These are phyloP conservation scores for Kobus ellipsiprymnus DNA, from an alignment of 2,113 vertebrate species.

Conservation along the genomic window DNA sequence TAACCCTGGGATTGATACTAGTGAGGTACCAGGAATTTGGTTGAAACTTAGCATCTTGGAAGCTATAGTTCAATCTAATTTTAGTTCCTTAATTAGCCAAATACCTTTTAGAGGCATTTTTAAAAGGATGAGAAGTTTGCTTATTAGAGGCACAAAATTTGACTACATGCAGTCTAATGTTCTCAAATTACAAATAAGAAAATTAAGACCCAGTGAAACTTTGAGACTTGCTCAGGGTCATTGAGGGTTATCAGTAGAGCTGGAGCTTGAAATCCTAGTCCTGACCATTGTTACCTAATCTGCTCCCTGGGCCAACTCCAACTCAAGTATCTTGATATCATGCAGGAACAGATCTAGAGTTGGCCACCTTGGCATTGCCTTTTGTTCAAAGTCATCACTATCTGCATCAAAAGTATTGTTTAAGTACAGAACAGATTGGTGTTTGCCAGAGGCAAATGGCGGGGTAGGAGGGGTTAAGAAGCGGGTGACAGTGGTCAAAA, in stretches of 20 bases:
- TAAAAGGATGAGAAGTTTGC: background rate
- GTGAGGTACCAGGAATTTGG: background rate
- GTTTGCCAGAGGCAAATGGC: background rate
- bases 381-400: background rate
- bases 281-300: background rate
- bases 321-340: background rate
- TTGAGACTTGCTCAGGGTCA: background rate
- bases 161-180: background rate
- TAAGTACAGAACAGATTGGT: background rate
- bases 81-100: constrained; percentile 17
- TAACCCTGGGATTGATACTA: background rate
- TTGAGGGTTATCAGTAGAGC: background rate
- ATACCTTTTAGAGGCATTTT: background rate
- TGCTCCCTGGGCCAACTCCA: background rate
- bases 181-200: background rate
- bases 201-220: background rate
- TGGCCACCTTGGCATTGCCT: background rate
- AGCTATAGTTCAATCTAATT: background rate
- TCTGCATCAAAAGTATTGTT: background rate
- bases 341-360: background rate
- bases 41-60: background rate
- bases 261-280: background rate
- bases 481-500: background rate
- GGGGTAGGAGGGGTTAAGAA: background rate
- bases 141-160: constrained; percentile 13